Percentiles rank a stretch among this genome's conserved stretches.
phyloP scores from a whole-genome alignment of 2,888 invertebrate genomes.

The Heliconius ethilla region DNA sequence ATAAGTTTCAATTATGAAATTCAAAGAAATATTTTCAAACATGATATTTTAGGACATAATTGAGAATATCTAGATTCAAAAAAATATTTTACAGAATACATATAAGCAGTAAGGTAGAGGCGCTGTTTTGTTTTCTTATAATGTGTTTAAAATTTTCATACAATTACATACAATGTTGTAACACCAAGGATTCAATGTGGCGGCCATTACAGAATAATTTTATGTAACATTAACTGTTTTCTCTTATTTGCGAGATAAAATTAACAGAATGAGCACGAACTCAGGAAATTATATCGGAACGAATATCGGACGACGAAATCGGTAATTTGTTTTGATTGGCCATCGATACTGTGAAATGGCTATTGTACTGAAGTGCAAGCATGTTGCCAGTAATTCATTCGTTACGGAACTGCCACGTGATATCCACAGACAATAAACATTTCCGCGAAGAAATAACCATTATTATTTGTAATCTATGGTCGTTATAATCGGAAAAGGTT shows the following conservation, averaged over 20 bases:
- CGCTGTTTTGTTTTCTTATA: too few species aligned
- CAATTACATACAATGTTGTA: slow-evolving; percentile 13
- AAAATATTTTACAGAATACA: background rate
- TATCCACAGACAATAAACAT: slow-evolving; percentile 43
- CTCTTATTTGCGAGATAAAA: slow-evolving; percentile 39
- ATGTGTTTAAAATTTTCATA: background rate
- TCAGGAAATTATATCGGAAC: slow-evolving; percentile 74
- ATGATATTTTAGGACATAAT: background rate
- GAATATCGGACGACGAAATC: slow-evolving; percentile 74
- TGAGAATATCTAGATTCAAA: background rate
- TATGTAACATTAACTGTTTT: slow-evolving; percentile 20
- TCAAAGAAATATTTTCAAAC: background rate
- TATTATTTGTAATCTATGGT: slow-evolving; percentile 30
- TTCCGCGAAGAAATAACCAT: slow-evolving; percentile 34
- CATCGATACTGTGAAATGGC: slow-evolving; percentile 67
- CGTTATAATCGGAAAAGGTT: slow-evolving; percentile 16
- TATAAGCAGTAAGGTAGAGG: too few species aligned
- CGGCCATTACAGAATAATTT: slow-evolving; percentile 8
- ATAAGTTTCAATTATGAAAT: too few species aligned
- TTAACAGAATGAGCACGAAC: slow-evolving; percentile 57
- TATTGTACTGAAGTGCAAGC: slow-evolving; percentile 67
- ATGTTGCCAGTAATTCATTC: slow-evolving; percentile 60
- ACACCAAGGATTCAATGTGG: background rate
- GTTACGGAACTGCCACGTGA: slow-evolving; percentile 64
- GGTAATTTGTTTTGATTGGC: slow-evolving; percentile 72